These are phyloP conservation scores for Apus apus DNA, from an alignment of 2,113 vertebrate species.

Conservation along the genomic window DNA sequence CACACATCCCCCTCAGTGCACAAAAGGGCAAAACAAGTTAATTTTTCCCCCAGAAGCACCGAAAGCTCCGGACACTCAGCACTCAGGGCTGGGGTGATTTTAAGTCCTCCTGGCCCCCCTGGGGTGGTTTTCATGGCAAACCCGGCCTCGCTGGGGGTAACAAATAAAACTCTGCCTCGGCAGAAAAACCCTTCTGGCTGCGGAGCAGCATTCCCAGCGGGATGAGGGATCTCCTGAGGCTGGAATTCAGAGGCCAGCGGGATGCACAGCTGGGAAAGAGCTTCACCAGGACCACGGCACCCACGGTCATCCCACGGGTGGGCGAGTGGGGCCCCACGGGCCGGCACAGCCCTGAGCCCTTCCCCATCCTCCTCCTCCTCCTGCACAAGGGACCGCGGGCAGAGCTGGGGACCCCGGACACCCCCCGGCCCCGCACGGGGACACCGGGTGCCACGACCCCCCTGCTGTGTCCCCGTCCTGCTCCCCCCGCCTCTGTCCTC, in stretches of 20 bases:
- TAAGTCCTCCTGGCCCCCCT: not conserved
- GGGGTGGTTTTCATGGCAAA: rapidly evolving
- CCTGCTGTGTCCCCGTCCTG: rapidly evolving
- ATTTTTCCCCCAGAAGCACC: not conserved
- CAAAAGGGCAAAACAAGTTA: not conserved
- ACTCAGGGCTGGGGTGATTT: not conserved
- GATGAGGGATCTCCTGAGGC: not conserved
- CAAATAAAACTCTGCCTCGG: not conserved
- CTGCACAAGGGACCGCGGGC: not conserved
- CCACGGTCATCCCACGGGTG: not conserved
- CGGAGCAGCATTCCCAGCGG: not conserved
- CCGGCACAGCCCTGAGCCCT: not conserved
- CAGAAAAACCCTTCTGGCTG: not conserved
- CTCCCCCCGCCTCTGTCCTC: rapidly evolving
- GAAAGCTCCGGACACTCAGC: rapidly evolving
- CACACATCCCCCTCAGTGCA: rapidly evolving
- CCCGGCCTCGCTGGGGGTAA: rapidly evolving
- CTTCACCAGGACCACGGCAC: not conserved
- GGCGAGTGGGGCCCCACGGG: too few relatives aligned
- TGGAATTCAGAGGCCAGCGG: not conserved
- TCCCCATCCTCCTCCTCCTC: not conserved
- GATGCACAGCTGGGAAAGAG: not conserved
- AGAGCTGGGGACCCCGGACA: not conserved
- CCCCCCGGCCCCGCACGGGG: too few relatives aligned
- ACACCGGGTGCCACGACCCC: not conserved